A percentile compares a stretch with the other conserved stretches of the same genome.
Evolutionary conservation across 2,797 vertebrate species (phyloP).

Genomic region (Spinus pinus): DNA sequence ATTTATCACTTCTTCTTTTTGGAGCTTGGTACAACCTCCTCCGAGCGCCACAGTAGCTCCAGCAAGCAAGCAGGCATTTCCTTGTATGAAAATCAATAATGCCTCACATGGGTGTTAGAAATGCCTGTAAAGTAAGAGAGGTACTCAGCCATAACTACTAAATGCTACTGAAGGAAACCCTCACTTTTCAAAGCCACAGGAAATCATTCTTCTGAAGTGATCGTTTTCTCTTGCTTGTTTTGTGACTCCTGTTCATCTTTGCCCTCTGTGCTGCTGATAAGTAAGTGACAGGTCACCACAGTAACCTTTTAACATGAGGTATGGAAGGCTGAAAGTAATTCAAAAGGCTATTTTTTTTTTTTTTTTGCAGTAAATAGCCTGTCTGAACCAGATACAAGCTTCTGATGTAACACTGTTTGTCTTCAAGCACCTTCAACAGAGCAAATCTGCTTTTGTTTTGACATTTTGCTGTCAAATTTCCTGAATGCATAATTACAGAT

Average conservation of each 20-base stretch:
- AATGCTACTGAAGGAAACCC: not conserved
- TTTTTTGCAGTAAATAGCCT: slow-evolving; percentile 35
- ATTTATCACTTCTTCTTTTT: not conserved
- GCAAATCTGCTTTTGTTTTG: slow-evolving; percentile 63
- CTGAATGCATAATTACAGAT: slow-evolving; percentile 62
- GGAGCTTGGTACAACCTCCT: not conserved
- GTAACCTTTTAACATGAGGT: not conserved
- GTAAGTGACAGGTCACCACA: not conserved
- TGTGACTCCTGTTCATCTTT: not conserved
- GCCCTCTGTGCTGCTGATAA: not conserved
- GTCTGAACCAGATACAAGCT: slow-evolving; percentile 44
- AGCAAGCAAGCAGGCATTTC: slow-evolving; percentile 1
- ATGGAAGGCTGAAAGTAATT: not conserved
- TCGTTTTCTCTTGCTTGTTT: slow-evolving; percentile 5
- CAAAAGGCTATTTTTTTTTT: slow-evolving; percentile 13
- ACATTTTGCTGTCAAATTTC: slow-evolving; percentile 63
- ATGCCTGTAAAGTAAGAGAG: not conserved
- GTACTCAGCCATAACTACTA: not conserved
- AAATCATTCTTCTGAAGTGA: slow-evolving; percentile 12
- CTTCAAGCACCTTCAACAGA: slow-evolving; percentile 60
- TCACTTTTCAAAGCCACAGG: slow-evolving; percentile 20
- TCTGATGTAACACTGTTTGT: slow-evolving; percentile 52
- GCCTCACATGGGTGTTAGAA: not conserved
- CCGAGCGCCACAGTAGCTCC: not conserved
- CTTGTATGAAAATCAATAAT: slow-evolving; percentile 32